These are phyloP conservation scores for Arrhamphus sclerolepis DNA, from an alignment of 2,797 vertebrate genomes.

Conservation along the genomic window DNA sequence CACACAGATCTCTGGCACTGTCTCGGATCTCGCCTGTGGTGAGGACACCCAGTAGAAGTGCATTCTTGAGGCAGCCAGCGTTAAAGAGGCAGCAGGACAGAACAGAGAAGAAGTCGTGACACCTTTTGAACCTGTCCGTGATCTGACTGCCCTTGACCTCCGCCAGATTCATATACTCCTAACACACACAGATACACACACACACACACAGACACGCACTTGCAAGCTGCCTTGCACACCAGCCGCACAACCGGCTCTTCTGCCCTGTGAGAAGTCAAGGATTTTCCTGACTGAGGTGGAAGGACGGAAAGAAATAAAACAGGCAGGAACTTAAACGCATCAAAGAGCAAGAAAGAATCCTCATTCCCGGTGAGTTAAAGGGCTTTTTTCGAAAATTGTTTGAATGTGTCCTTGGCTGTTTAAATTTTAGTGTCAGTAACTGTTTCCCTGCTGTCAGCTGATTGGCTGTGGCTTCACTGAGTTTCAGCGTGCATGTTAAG, in stretches of 20 bases:
- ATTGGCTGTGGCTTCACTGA: constrained; percentile 3
- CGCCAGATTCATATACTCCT: constrained; percentile 31
- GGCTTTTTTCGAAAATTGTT: constrained; percentile 20
- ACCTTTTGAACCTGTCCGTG: constrained; percentile 42
- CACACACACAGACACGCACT: too few relatives aligned
- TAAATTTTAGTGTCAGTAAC: constrained; percentile 33
- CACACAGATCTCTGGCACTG: constrained; percentile 52
- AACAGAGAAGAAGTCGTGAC: constrained; percentile 29
- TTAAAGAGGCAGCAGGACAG: constrained; percentile 36
- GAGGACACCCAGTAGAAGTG: constrained; percentile 74
- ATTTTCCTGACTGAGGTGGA: constrained; percentile 41
- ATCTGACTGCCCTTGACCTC: constrained; percentile 62
- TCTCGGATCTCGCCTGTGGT: constrained; percentile 68
- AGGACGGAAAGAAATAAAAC: constrained; percentile 16
- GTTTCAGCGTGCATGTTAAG: constrained; percentile 2
- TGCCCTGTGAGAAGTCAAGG: constrained; percentile 55
- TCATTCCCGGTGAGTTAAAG: constrained; percentile 66
- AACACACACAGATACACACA: background rate
- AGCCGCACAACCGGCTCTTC: constrained; percentile 52
- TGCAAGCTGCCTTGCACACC: constrained; percentile 28
- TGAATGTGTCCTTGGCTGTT: constrained; percentile 40
- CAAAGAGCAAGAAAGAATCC: constrained; percentile 33
- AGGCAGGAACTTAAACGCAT: constrained; percentile 25
- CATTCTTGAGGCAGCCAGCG: constrained; percentile 73
- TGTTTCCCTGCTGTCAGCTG: constrained; percentile 55